A percentile compares a stretch with the other conserved stretches of the same genome.
phyloP scores from a whole-genome alignment of 2,113 vertebrate genomes.

The Cricetomys ansorgei region DNA sequence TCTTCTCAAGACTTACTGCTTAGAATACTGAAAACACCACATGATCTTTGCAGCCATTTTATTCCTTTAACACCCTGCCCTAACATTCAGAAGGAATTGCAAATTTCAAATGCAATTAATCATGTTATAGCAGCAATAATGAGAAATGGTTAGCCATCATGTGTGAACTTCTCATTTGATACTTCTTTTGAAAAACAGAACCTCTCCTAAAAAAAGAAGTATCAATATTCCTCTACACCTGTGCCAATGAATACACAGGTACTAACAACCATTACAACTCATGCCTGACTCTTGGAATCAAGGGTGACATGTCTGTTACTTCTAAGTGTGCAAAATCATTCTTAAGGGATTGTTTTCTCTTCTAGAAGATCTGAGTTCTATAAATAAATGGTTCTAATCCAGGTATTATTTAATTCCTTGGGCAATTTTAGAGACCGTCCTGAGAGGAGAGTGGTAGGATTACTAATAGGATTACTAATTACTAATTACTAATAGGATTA shows the following conservation, averaged over 20 bases:
- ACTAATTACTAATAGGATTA: neutral
- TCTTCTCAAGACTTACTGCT: constrained; percentile 11
- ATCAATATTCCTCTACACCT: neutral
- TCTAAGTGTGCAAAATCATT: neutral
- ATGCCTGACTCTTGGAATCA: neutral
- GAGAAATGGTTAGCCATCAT: neutral
- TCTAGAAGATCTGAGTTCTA: constrained; percentile 24
- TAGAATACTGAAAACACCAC: constrained; percentile 37
- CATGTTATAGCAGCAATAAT: neutral
- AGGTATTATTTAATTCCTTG: neutral
- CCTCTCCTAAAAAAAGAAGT: constrained; percentile 2
- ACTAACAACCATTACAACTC: neutral
- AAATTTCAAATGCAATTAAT: neutral
- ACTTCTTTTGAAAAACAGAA: neutral
- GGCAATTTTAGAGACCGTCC: neutral
- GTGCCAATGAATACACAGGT: neutral
- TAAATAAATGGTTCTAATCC: constrained; percentile 18
- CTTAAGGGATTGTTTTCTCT: neutral
- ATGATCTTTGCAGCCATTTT: neutral
- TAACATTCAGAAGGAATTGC: neutral
- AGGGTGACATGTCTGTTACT: neutral
- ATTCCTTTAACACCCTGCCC: neutral
- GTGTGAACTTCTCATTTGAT: neutral
- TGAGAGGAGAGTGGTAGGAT: neutral
- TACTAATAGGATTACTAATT: no score